Evolutionary conservation across 2,113 vertebrate genomes (phyloP).

Genomic region (Noctilio leporinus): DNA sequence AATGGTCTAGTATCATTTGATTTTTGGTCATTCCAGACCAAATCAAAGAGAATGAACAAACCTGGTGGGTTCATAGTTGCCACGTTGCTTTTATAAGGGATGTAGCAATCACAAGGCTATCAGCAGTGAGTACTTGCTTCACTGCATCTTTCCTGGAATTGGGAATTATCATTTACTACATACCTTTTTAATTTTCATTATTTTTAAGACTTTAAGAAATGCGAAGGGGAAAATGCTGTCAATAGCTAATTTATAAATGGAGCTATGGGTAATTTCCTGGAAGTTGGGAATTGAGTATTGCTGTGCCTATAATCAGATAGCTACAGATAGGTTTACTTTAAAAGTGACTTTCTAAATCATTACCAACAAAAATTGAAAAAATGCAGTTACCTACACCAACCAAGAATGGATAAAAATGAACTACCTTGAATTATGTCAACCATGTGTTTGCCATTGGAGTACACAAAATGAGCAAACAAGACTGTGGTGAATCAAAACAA

Average conservation of each 20-base stretch:
- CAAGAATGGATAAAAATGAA: constrained; percentile 33
- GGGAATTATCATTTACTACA: constrained; percentile 24
- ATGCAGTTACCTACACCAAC: neutral
- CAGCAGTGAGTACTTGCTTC: neutral
- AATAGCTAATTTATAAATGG: neutral
- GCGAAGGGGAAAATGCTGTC: neutral
- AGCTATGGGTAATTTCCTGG: neutral
- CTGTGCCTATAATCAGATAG: neutral
- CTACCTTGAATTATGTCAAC: neutral
- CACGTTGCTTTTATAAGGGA: constrained; percentile 16
- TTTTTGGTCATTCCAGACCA: neutral
- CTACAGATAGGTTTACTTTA: neutral
- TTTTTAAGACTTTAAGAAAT: neutral
- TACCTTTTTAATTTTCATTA: neutral
- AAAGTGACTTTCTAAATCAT: constrained; percentile 1
- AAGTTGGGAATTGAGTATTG: neutral
- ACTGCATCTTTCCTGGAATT: constrained; percentile 24
- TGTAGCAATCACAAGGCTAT: constrained; percentile 15
- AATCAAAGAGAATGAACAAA: neutral
- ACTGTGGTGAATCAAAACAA: neutral
- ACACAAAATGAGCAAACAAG: constrained; percentile 4
- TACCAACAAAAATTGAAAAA: neutral
- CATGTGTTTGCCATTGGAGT: neutral
- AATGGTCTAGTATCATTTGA: neutral
- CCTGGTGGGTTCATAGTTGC: neutral